Base-by-base conservation (phyloP, 2,113 vertebrate genomes). In the Misgurnus mizolepis region DNA sequence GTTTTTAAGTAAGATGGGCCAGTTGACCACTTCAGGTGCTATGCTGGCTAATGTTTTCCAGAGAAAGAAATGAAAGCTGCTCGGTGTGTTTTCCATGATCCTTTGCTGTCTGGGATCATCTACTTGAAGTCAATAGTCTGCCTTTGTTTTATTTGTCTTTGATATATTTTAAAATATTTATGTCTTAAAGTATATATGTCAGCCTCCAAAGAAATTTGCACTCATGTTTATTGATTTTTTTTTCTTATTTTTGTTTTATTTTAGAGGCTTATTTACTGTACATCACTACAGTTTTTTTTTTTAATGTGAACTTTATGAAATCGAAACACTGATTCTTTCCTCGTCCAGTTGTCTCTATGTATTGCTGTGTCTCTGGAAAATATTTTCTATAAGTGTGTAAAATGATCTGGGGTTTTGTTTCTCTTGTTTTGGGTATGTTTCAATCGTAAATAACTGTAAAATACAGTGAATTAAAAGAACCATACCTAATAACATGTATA, bases 31-130 rank as follows among this genome's bases (percentile, higher is more conserved):
- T 0, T 99, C 98, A 1, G 96, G 98, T 43, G 98, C 97, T 80
- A 99, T 99, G 98, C 55, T 99, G 93, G 98, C 98, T 76, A 99
- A 98, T 2, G 98, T 99, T 89, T 99, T 99, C 92, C 98, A 99
- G 93, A 95, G 98, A 75, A 99, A 99, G 93, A 99, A 99, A 87
- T 88, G 84, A 90, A 78, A 81, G 88, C 64, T 82, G 60, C 56
- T 27, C 39, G 62, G 87, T n/a, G 72, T 79, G 45, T 71, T 83
- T 80, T 87, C 81, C 86, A 92, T 91, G 89, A 92, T 89, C 89
- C 91, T 90, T 88, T 82, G 87, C 85, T 83, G 90, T 90, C 89
- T 90, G 83, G 88, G 88, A 92, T 93, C 89, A 88, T 92, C 95
- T 96, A 99, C 98, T 98, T 98, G 98, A 99, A 98, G 93, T 94